Conservation (phyloP, 2,113 vertebrate species). For the Gyps fulvus region DNA sequence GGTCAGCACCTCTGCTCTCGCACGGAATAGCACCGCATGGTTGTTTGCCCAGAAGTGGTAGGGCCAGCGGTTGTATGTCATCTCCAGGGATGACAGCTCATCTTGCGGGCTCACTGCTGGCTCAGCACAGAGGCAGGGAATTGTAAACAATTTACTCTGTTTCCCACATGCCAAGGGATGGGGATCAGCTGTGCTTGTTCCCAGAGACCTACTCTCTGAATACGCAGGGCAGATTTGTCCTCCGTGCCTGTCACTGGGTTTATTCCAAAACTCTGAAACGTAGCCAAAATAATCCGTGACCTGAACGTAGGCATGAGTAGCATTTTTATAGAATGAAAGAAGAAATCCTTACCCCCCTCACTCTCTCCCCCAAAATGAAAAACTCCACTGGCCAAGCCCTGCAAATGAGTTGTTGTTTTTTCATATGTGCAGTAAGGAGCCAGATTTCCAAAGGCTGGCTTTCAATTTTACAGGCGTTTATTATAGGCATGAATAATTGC, state of each 20-base stretch:
- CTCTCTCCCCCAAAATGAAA: background rate
- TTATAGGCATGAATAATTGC: constrained; percentile 63
- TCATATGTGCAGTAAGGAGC: background rate
- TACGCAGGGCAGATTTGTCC: background rate
- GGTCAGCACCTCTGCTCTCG: background rate
- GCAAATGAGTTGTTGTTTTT: background rate
- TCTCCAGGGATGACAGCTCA: background rate
- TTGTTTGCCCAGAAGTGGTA: background rate
- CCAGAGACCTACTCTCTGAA: background rate
- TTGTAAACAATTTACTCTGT: background rate
- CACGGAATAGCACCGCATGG: accelerated
- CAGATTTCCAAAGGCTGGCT: constrained; percentile 28
- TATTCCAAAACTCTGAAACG: background rate
- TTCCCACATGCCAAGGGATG: background rate
- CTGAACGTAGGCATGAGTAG: background rate
- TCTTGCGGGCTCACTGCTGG: background rate
- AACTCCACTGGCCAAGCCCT: background rate
- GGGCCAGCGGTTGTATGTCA: background rate
- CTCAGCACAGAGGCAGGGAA: background rate
- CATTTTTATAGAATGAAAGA: background rate
- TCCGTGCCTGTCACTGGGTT: background rate
- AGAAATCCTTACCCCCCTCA: background rate
- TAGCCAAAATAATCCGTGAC: background rate
- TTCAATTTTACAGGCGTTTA: constrained; percentile 16
- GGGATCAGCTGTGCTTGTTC: background rate